Evolutionary conservation across 2,113 vertebrate genomes (phyloP).

Genomic region (Rhineura floridana): DNA sequence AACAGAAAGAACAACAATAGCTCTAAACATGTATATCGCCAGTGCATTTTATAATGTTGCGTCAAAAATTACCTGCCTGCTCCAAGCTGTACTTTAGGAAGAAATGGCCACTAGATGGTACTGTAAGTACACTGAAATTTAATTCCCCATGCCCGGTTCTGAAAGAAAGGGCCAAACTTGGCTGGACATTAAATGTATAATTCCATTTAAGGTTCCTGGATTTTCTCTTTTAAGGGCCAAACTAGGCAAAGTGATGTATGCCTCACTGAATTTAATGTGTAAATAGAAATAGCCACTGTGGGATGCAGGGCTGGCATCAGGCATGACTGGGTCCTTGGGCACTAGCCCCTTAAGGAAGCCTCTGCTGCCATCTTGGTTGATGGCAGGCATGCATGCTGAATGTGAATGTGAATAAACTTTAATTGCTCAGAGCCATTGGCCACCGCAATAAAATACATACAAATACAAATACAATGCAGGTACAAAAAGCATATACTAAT

Average conservation of each 20-base stretch:
- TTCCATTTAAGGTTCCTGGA: not conserved
- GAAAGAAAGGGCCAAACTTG: not conserved
- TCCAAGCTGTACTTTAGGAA: rapidly evolving
- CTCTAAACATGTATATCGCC: not conserved
- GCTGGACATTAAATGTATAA: not conserved
- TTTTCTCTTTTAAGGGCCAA: not conserved
- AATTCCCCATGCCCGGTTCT: not conserved
- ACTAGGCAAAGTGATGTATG: not conserved
- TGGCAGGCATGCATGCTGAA: no score
- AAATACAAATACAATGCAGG: no score
- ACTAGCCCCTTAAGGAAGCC: no score
- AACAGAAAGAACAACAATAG: not conserved
- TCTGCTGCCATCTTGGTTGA: no score
- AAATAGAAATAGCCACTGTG: not conserved
- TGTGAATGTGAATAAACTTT: no score
- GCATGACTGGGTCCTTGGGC: no score
- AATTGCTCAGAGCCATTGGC: no score
- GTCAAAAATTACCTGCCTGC: rapidly evolving
- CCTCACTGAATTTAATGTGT: not conserved
- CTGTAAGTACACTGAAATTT: constrained; percentile 40
- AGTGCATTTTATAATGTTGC: not conserved
- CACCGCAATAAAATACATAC: no score
- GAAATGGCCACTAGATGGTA: constrained; percentile 64
- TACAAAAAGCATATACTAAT: no score
- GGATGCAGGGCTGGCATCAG: not conserved